phyloP scores from a whole-genome alignment of 1,140 invertebrate genomes.

The Aphis craccivora region DNA sequence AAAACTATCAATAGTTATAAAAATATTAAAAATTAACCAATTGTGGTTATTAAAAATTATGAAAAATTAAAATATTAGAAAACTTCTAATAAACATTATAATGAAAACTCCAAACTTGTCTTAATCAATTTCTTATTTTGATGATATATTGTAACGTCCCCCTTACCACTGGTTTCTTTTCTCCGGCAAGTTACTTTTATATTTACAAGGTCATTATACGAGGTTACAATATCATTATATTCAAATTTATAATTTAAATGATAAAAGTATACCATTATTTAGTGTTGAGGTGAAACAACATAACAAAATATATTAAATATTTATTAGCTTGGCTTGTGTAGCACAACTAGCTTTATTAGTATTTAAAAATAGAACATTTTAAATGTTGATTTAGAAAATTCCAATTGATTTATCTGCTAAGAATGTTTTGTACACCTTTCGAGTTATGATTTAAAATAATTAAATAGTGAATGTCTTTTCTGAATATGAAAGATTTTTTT shows the following conservation, averaged over 20 bases:
- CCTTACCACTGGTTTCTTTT: no score
- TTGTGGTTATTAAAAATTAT: neutral
- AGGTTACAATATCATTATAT: neutral
- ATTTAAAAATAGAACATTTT: conserved; percentile 24
- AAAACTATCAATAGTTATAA: no score
- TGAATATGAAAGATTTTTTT: neutral
- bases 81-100: neutral
- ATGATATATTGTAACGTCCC: neutral
- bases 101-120: neutral
- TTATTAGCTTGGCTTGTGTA: neutral
- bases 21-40: neutral
- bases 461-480: neutral
- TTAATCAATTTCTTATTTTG: neutral
- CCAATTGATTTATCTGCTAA: neutral
- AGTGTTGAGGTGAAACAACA: neutral
- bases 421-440: neutral
- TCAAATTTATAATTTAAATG: neutral
- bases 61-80: neutral
- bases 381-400: neutral
- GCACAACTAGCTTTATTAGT: neutral
- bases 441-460: neutral
- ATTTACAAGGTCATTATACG: no score
- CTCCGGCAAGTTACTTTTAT: no score
- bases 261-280: neutral
- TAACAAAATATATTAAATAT: neutral